Base-by-base conservation (phyloP, 2,113 vertebrate species). In the Anser brachyrhynchus region DNA sequence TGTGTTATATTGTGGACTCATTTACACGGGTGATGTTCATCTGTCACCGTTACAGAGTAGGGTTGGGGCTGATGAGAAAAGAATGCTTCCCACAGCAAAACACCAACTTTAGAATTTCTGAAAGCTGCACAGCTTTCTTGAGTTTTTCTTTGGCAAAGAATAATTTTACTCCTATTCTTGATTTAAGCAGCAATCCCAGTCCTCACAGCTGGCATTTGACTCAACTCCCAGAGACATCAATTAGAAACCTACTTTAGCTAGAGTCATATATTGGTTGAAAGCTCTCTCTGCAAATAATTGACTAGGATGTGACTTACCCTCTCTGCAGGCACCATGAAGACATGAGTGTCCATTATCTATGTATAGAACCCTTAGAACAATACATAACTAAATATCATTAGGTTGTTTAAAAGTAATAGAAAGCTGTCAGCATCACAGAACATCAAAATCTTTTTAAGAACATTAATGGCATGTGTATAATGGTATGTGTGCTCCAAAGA, bases 1-100 rank as follows among this genome's bases (percentile, higher is more conserved):
- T 57, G 7, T 49, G 57, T 52, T 65, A 88, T 43, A 59, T 62
- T 64, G 15, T 61, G 18, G 44, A 55, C 15, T 71, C 14, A 22
- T 11, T 66, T 84, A 31, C 4, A 20, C 3, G 20, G 33, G 15
- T 84, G 39, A 49, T 18, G 3, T 44, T 51, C 37, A 49, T 51
- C 49, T 0, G 0, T n/a, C 39, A 65, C 19, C 11, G 13, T 19
- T n/a, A 55, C 3, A 73, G 25, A 52, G 5, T 29, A 35, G 31
- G 31, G 54, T 25, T 58, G 75, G 11, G 1, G 1, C 13, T 77
- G 35, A 59, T 23, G 26, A 70, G 35, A 89, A 17, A 4, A 57
- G 25, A 86, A 22, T 28, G 35, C 2, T 54, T 78, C 54, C 31
- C n/a, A 17, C 21, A 87, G 22, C 5, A 43, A 80, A 78, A 11